These are phyloP conservation scores for Silurus asotus DNA, from an alignment of 2,113 vertebrate genomes.

Conservation along the genomic window DNA sequence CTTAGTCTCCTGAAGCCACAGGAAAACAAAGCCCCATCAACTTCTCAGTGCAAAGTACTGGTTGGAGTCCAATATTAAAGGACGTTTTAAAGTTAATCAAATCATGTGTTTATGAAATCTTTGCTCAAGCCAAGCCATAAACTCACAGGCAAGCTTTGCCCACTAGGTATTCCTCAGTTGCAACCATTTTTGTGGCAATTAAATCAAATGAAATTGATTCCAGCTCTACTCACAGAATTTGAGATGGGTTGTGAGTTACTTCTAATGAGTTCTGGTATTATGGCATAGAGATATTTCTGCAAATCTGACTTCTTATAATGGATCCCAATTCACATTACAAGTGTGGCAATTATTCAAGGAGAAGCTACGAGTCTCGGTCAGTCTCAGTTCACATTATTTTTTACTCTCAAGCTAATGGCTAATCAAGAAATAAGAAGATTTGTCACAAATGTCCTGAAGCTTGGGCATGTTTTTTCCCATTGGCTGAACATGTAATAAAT, in stretches of 20 bases:
- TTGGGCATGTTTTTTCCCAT: background rate
- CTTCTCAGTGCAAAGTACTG: background rate
- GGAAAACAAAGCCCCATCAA: background rate
- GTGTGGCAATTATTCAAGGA: background rate
- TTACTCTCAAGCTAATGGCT: background rate
- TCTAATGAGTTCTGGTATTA: background rate
- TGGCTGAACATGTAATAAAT: background rate
- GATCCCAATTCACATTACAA: background rate
- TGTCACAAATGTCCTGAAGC: background rate
- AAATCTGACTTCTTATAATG: background rate
- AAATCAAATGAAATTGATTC: background rate
- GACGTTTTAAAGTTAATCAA: background rate
- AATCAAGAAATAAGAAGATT: background rate
- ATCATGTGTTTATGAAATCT: background rate
- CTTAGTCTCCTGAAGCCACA: background rate
- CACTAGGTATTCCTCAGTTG: background rate
- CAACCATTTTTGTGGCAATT: background rate
- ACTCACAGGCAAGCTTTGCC: background rate
- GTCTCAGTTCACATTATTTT: background rate
- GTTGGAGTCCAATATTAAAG: background rate
- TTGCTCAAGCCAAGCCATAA: background rate
- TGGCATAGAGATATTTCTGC: background rate
- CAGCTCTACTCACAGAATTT: background rate
- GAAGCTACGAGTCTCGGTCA: background rate
- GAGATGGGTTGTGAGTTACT: background rate